Percentiles rank a stretch among this genome's conserved stretches.
Conservation (phyloP, 2,888 invertebrate genomes). For the Orthonevra nobilis region DNA sequence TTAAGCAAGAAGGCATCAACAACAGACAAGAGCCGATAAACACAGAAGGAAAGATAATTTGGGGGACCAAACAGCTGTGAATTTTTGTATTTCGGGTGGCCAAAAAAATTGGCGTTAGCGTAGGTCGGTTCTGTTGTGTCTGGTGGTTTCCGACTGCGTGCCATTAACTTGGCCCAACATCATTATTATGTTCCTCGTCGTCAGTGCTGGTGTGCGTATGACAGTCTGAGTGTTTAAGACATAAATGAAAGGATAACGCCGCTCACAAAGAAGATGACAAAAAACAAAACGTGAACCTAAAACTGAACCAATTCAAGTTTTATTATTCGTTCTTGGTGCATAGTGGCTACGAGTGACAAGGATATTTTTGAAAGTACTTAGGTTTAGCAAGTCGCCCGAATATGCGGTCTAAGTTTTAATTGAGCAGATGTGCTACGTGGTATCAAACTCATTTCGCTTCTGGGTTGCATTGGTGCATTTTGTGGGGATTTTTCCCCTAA, state of each 20-base stretch:
- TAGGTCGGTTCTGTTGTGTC: conserved; percentile 70
- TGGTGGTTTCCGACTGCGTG: conserved; percentile 34
- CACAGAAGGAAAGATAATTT: conserved; percentile 20
- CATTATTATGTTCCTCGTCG: conserved; percentile 26
- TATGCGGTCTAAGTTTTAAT: conserved; percentile 40
- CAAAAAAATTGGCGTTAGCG: conserved; percentile 62
- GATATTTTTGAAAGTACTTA: conserved; percentile 51
- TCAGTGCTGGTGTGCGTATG: conserved; percentile 12
- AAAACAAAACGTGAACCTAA: conserved; percentile 58
- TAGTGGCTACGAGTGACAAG: conserved; percentile 37
- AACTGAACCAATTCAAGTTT: conserved; percentile 49
- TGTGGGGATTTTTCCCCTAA: neutral
- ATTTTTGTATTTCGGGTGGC: conserved; percentile 59
- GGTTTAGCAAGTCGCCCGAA: conserved; percentile 27
- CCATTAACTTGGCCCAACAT: conserved; percentile 21
- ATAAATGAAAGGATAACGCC: conserved; percentile 61
- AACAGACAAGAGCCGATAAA: conserved; percentile 24
- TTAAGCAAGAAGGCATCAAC: conserved; percentile 32
- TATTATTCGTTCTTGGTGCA: conserved; percentile 18
- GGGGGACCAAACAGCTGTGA: conserved; percentile 67
- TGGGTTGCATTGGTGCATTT: conserved; percentile 2
- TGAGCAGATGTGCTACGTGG: conserved; percentile 53
- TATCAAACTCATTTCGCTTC: conserved; percentile 29
- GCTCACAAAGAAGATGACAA: conserved; percentile 7
- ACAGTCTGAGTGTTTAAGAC: conserved; percentile 40